Evolutionary conservation across 1,140 invertebrate species (phyloP), one percentile per base, ranked within the genome.

Genomic region (Penaeus chinensis): DNA sequence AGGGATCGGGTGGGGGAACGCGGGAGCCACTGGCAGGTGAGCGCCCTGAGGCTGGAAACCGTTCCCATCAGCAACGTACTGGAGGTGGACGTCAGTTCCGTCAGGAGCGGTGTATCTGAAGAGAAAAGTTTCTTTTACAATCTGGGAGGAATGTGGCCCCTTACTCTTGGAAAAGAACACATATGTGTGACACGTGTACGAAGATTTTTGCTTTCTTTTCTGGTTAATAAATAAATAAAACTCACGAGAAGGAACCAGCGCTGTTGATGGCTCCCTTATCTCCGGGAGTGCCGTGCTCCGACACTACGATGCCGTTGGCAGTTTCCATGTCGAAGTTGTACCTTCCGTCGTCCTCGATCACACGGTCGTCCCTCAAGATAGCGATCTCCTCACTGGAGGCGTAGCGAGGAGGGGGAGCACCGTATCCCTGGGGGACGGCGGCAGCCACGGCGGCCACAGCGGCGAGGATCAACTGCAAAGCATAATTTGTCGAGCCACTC

Each of bases 281-380:
- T 3, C 61, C 81, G 4, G 81, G 82, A 54, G 82, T 71, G 42
- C 82, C 82, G 7, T 65, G 71, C 82, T 84, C 66, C 13, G 82
- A 84, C 22, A 84, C n/a, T 2, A 76, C 18, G 69, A 84, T 84
- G 32, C 82, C 82, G 82, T 84, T 84, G 65, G 37, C 71, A 27
- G 82, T 84, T 47, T 74, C 84, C 54, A 79, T 37, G 71, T 85
- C 84, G 65, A 85, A 60, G 71, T 78, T 85, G 84, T 85, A 85
- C 54, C 84, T 60, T 24, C 84, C 84, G 84, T 85, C 84, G n/a
- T 78, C 84, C 84, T 85, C 84, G 7, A 62, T 54, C 18, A 85
- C 84, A 10, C 74, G 54, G 10, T 85, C 84, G 84, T 85, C 74
- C 74, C 74, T 85, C 84, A 76, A 69, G 82, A 54, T 74, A 27